These are phyloP conservation scores for Drosophila willistoni DNA, from an alignment of 1,140 invertebrate species.

Conservation along the genomic window DNA sequence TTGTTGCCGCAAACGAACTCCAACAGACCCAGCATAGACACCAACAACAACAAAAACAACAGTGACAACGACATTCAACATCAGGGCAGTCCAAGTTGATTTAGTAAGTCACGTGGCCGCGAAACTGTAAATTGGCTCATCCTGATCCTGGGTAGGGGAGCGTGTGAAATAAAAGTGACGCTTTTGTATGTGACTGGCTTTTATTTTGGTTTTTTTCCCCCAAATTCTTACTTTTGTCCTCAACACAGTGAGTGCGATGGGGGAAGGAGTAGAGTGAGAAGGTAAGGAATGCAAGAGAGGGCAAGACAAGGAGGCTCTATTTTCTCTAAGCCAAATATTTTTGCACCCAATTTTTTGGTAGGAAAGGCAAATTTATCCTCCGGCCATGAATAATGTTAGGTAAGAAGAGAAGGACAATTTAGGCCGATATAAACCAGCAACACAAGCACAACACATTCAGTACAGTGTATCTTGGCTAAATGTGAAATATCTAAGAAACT, in stretches of 20 bases:
- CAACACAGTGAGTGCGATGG: not conserved
- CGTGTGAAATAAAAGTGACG: conserved; percentile 46
- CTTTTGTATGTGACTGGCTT: conserved; percentile 19
- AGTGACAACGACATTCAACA: conserved; percentile 28
- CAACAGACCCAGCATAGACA: conserved; percentile 19
- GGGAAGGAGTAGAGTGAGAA: not conserved
- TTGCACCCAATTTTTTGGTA: conserved; percentile 51
- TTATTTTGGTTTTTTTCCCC: conserved; percentile 20
- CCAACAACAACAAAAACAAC: not conserved
- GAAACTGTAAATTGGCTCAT: conserved; percentile 72
- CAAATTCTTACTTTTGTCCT: conserved; percentile 12
- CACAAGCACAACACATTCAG: conserved; percentile 3
- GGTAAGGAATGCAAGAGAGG: not conserved
- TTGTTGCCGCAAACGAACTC: conserved; percentile 51
- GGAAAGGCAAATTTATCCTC: conserved; percentile 40
- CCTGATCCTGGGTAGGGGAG: conserved; percentile 23
- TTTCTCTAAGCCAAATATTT: conserved; percentile 42
- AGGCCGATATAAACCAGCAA: conserved; percentile 39
- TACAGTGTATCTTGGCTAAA: not conserved
- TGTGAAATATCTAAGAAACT: not conserved
- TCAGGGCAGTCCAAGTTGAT: conserved; percentile 64
- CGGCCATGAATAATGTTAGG: conserved; percentile 39
- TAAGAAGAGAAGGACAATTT: conserved; percentile 39
- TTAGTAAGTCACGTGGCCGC: conserved; percentile 80
- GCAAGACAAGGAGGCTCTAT: not conserved